Percentiles rank a stretch among this genome's conserved stretches.
These are phyloP conservation scores for Coracias cyanogaster DNA, from an alignment of 2,797 vertebrate genomes.

Conservation along the genomic window DNA sequence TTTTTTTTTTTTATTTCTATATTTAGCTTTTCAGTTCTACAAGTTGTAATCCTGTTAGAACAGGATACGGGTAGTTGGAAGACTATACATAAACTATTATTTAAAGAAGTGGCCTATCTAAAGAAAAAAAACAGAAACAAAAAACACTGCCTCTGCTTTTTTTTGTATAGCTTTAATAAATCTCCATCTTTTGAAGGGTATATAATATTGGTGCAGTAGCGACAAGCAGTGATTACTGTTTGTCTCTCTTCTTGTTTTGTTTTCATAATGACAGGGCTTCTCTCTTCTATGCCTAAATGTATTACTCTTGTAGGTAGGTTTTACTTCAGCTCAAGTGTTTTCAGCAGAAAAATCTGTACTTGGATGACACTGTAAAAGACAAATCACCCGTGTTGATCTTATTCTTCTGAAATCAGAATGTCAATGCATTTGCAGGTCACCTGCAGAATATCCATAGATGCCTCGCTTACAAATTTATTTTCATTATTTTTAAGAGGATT, in stretches of 20 bases:
- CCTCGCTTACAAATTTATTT: conserved; percentile 44
- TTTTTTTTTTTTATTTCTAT: neutral
- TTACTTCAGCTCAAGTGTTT: neutral
- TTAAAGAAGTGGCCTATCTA: conserved; percentile 56
- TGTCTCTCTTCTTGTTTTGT: neutral
- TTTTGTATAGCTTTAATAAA: conserved; percentile 63
- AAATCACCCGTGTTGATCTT: conserved; percentile 32
- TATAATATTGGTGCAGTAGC: neutral
- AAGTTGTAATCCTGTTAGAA: conserved; percentile 37
- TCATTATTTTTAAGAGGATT: conserved; percentile 46
- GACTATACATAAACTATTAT: conserved; percentile 13
- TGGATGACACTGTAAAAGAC: conserved; percentile 53
- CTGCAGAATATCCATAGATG: conserved; percentile 57
- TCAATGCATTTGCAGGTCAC: conserved; percentile 57
- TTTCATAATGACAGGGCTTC: conserved; percentile 54
- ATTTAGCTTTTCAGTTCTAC: conserved; percentile 35
- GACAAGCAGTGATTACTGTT: conserved; percentile 24
- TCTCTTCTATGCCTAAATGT: conserved; percentile 45
- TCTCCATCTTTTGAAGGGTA: conserved; percentile 53
- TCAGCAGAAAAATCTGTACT: conserved; percentile 42
- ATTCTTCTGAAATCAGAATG: conserved; percentile 57
- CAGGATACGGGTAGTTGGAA: conserved; percentile 67
- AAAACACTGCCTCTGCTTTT: conserved; percentile 64
- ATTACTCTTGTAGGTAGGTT: conserved; percentile 12
- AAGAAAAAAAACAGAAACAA: neutral